Conservation (phyloP, 2,113 vertebrate genomes). For the Pomatostomus ruficeps region DNA sequence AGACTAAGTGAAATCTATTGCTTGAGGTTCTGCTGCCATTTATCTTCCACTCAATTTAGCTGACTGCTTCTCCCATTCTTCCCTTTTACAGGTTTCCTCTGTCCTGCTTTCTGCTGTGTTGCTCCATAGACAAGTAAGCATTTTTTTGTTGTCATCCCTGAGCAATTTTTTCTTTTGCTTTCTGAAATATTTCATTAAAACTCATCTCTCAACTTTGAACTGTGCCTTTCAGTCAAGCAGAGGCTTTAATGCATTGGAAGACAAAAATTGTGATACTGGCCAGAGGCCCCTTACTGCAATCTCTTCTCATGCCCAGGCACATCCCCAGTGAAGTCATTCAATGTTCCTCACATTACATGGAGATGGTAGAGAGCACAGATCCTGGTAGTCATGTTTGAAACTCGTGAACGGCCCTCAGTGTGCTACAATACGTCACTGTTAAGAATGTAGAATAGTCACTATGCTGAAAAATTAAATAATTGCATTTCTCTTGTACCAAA, state of each 20-base stretch:
- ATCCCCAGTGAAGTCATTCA: background rate
- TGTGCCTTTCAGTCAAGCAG: background rate
- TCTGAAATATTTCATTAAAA: background rate
- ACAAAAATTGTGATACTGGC: background rate
- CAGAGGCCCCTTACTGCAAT: background rate
- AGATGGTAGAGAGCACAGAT: background rate
- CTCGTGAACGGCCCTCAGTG: background rate
- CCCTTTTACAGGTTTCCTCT: background rate
- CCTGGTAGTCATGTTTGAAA: background rate
- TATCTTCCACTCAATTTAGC: background rate
- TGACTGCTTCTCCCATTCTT: background rate
- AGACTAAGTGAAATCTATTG: background rate
- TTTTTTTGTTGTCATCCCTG: background rate
- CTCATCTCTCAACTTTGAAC: background rate
- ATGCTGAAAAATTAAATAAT: background rate
- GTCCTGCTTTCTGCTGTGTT: background rate
- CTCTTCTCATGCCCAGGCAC: background rate
- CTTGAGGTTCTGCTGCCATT: background rate
- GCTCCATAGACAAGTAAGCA: background rate
- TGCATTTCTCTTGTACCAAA: background rate
- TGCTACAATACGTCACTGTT: fast-evolving
- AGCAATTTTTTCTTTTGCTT: background rate
- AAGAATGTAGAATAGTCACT: background rate
- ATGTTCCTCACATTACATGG: background rate
- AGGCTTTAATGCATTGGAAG: background rate